Percentiles rank a stretch among this genome's conserved stretches.
phyloP scores from a whole-genome alignment of 1,140 invertebrate species.

The Papilio polyxenes region DNA sequence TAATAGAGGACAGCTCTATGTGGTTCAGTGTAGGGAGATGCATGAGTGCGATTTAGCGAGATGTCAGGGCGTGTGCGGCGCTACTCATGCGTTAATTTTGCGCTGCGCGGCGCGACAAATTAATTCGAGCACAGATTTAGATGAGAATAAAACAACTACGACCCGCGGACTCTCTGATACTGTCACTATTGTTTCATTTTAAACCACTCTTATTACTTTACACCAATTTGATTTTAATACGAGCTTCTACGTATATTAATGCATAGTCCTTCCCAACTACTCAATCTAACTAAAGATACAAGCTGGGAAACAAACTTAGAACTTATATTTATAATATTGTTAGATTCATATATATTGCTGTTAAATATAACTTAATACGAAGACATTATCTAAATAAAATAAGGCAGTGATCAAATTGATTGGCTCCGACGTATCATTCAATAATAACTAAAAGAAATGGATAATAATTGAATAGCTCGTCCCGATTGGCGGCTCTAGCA shows the following conservation, averaged over 20 bases:
- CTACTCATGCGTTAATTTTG: conserved; percentile 75
- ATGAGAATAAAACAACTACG: conserved; percentile 56
- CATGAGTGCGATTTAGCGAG: conserved; percentile 69
- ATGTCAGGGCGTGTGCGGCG: conserved; percentile 66
- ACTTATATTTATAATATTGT: no score
- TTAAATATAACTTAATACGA: background rate
- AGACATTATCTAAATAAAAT: conserved; percentile 7
- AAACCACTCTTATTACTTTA: background rate
- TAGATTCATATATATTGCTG: background rate
- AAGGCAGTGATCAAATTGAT: conserved; percentile 57
- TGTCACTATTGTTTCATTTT: conserved; percentile 32
- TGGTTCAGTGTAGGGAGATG: conserved; percentile 49
- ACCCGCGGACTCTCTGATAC: conserved; percentile 24
- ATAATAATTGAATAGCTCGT: conserved; percentile 67
- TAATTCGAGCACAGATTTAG: conserved; percentile 74
- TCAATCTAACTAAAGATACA: no score
- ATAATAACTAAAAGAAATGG: conserved; percentile 61
- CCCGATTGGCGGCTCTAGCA: conserved; percentile 63
- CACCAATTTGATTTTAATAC: background rate
- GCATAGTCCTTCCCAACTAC: no score
- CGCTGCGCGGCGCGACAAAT: conserved; percentile 66
- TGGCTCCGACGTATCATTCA: conserved; percentile 60
- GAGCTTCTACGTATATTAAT: background rate
- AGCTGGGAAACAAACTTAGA: no score
- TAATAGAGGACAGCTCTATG: conserved; percentile 52